Percentiles rank a stretch among this genome's conserved stretches.
phyloP scores from a whole-genome alignment of 1,140 invertebrate genomes.

The Vanessa atalanta region DNA sequence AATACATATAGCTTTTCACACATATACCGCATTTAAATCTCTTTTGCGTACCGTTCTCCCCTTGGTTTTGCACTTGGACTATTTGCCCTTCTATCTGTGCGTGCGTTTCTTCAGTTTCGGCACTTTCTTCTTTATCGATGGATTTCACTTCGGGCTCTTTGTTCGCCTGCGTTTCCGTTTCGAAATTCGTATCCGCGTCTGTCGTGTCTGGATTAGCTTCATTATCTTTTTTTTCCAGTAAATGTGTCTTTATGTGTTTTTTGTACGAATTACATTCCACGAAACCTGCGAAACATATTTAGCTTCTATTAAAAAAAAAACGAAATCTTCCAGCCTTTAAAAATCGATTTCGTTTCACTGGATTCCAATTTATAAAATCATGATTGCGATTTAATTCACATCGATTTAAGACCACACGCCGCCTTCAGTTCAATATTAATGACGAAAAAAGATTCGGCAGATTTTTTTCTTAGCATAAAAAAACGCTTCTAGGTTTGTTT shows the following conservation, averaged over 20 bases:
- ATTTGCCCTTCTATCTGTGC: constrained; percentile 21
- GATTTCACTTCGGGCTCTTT: constrained; percentile 12
- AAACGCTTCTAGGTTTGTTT: no score
- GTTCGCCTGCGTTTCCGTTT: constrained; percentile 27
- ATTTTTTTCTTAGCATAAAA: no score
- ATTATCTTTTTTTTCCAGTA: constrained; percentile 47
- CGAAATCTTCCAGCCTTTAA: no score
- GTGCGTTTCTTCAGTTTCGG: constrained; percentile 13
- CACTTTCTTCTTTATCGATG: constrained; percentile 19
- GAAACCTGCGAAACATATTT: constrained; percentile 57
- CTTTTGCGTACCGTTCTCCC: constrained; percentile 46
- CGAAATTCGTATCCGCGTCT: constrained; percentile 35
- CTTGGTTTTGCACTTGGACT: constrained; percentile 21
- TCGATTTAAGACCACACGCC: no score
- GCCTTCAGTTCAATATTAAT: no score
- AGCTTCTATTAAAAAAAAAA: not conserved
- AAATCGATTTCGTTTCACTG: no score
- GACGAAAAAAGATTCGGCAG: no score
- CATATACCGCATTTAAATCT: constrained; percentile 90
- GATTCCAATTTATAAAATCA: no score
- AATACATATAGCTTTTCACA: constrained; percentile 90
- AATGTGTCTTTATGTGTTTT: constrained; percentile 73
- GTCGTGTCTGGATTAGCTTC: constrained; percentile 20
- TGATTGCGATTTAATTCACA: no score
- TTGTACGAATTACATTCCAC: constrained; percentile 72